These are phyloP conservation scores for Brotula barbata DNA, from an alignment of 2,797 vertebrate genomes.

Conservation along the genomic window DNA sequence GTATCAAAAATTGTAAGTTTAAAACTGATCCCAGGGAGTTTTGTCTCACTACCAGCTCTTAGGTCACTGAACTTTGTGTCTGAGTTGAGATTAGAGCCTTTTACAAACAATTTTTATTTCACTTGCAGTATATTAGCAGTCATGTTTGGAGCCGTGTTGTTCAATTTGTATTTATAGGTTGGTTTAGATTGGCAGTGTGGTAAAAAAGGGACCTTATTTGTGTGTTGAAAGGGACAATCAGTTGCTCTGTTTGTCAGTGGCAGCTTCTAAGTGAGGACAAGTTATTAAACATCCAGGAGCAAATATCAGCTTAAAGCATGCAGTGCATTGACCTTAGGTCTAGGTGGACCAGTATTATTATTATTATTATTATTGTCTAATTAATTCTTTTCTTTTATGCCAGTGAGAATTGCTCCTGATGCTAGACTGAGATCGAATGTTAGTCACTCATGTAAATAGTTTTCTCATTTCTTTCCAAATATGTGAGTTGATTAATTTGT, in stretches of 20 bases:
- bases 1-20: not conserved
- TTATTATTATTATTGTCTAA: no score
- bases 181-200: slow-evolving; percentile 21
- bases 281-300: slow-evolving; percentile 18
- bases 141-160: slow-evolving; percentile 40
- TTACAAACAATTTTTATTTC: slow-evolving; percentile 5
- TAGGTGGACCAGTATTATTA: slow-evolving; percentile 31
- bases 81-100: slow-evolving; percentile 17
- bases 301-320: slow-evolving; percentile 43
- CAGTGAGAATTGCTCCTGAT: slow-evolving; percentile 21
- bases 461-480: slow-evolving; percentile 47
- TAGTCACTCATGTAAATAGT: slow-evolving; percentile 66
- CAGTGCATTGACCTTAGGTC: slow-evolving; percentile 35
- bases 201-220: slow-evolving; percentile 56
- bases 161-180: slow-evolving; percentile 43
- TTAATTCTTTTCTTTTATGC: slow-evolving; percentile 2
- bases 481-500: slow-evolving; percentile 33
- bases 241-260: slow-evolving; percentile 20
- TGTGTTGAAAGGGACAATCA: slow-evolving; percentile 49
- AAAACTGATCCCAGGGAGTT: not conserved
- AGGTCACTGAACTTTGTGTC: not conserved
- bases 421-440: slow-evolving; percentile 51
- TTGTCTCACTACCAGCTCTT: not conserved
- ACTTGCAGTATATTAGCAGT: slow-evolving; percentile 13
- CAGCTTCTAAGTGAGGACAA: slow-evolving; percentile 12